Base-by-base conservation (phyloP, 2,113 vertebrate species). In the Rousettus leschenaultii region DNA sequence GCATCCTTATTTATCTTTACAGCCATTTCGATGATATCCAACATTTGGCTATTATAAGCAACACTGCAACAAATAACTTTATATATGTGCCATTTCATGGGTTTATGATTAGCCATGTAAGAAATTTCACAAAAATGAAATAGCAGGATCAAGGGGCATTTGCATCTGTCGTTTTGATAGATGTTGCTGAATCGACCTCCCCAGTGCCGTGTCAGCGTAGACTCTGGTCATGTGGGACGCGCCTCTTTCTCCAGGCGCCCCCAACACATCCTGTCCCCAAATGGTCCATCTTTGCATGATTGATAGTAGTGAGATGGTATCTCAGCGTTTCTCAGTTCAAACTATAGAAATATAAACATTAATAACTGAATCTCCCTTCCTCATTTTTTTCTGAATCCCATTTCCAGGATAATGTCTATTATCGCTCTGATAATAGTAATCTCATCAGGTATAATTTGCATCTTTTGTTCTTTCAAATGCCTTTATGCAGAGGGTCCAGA, bases 321-420 rank as follows among this genome's bases (percentile, higher is more conserved):
- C 40, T 96, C 75, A 74, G 7, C 53, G 3, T 73, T 74, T 93
- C 75, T 68, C 30, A 74, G 33, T 51, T 80, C 45, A 80, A 59
- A 51, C 16, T 68, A 13, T 40, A 68, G 61, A 84, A 45, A 65
- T 53, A 43, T 2, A 28, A 85, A 86, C 53, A 51, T 35, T 48
- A 48, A 65, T 57, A 63, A 68, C 18, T 0, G 3, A 74, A 33
- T 70, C 43, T 55, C 21, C 33, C 15, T 61, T 92, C 30, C 65
- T 75, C 66, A 66, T 77, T 71, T 95, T 53, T 91, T 78, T 51
- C 61, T 10, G 40, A 92, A 79, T 38, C 12, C 66, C 24, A 1
- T 51, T 53, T 86, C 77, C 13, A 30, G 53, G 35, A 59, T 89
- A 59, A 79, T 65, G 51, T 70, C 59, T 68, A 7, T 30, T 48